phyloP scores from a whole-genome alignment of 2,113 vertebrate genomes.

The Probosciger aterrimus region DNA sequence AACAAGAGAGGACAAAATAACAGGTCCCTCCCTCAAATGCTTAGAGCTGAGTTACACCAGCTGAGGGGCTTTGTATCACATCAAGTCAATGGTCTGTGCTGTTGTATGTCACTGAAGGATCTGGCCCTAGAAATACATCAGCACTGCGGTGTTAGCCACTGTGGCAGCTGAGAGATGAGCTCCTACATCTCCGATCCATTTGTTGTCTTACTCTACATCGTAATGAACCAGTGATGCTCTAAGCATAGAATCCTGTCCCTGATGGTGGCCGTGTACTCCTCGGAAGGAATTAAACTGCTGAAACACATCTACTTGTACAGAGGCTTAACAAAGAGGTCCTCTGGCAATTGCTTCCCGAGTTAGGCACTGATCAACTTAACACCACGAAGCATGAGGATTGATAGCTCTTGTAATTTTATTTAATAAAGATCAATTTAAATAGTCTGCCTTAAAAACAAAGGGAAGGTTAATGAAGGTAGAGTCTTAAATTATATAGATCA shows the following conservation, averaged over 20 bases:
- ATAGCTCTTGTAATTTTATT: conserved; percentile 67
- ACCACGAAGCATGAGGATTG: conserved; percentile 54
- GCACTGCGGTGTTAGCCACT: background rate
- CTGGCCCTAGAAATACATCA: background rate
- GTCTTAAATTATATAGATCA: conserved; percentile 72
- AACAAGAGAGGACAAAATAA: background rate
- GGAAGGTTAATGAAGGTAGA: conserved; percentile 70
- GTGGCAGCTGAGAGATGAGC: background rate
- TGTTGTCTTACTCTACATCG: background rate
- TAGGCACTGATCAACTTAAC: conserved; percentile 57
- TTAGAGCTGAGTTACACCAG: background rate
- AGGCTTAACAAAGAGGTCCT: conserved; percentile 51
- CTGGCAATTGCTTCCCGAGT: conserved; percentile 55
- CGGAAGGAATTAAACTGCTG: background rate
- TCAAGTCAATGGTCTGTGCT: background rate
- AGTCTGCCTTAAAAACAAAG: conserved; percentile 71
- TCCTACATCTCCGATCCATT: background rate
- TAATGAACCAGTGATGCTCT: background rate
- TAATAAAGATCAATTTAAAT: conserved; percentile 73
- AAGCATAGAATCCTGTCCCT: background rate
- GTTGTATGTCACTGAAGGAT: background rate
- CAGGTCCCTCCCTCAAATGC: background rate
- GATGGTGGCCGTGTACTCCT: background rate
- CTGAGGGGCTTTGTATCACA: background rate
- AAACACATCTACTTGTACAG: conserved; percentile 11